Percentiles rank a stretch among this genome's conserved stretches.
phyloP scores from a whole-genome alignment of 2,888 invertebrate genomes.

The Campopleginae sp. region DNA sequence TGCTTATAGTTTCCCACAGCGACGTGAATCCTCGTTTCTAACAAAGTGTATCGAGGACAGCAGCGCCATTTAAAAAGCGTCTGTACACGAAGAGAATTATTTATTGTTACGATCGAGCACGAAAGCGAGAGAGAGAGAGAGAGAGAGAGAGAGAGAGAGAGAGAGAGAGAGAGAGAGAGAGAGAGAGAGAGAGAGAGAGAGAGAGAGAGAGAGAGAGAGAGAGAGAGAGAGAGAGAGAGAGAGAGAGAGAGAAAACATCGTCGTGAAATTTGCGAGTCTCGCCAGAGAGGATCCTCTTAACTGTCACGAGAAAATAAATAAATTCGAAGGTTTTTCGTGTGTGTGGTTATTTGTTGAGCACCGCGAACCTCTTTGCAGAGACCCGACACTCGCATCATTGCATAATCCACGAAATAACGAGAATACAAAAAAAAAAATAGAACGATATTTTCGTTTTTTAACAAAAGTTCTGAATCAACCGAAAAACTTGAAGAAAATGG shows the following conservation, averaged over 20 bases:
- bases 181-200: background rate
- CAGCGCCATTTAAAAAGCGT: background rate
- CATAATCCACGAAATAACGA: constrained; percentile 5
- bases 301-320: constrained; percentile 24
- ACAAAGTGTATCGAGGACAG: background rate
- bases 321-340: background rate
- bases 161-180: no score
- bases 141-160: background rate
- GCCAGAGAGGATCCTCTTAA: constrained; percentile 19
- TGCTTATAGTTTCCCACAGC: background rate
- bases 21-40: background rate
- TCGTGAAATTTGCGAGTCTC: constrained; percentile 16
- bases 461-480: background rate
- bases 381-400: constrained; percentile 4
- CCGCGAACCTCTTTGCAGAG: background rate
- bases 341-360: background rate
- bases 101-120: constrained; percentile 4
- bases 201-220: background rate
- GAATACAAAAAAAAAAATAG: background rate
- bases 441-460: background rate
- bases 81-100: background rate
- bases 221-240: no score
- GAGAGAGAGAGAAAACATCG: background rate
- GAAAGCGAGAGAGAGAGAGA: no score
- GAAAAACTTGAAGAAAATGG: background rate